Evolutionary conservation across 2,888 invertebrate genomes (phyloP).

Genomic region (Agrochola circellaris): DNA sequence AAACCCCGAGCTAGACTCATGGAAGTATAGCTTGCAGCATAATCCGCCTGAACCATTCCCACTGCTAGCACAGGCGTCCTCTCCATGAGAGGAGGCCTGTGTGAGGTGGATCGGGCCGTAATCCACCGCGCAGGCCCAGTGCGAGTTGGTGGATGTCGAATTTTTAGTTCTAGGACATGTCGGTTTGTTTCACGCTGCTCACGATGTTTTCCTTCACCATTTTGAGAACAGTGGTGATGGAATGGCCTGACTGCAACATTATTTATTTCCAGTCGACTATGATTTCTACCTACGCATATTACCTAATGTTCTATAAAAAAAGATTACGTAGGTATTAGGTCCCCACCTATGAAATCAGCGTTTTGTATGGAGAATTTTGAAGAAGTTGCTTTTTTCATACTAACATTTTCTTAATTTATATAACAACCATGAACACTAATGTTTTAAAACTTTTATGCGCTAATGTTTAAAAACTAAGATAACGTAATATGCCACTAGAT

Average conservation of each 20-base stretch:
- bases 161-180: not conserved
- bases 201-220: slow-evolving; percentile 1
- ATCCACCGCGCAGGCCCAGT: not conserved
- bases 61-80: not conserved
- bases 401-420: no score
- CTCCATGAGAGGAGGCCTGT: not conserved
- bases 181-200: not conserved
- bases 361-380: no score
- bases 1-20: not conserved
- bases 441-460: no score
- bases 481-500: no score
- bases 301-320: not conserved
- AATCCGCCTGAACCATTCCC: not conserved
- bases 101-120: not conserved
- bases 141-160: not conserved
- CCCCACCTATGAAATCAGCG: no score
- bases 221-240: not conserved
- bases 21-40: not conserved
- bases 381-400: no score
- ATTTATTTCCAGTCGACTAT: not conserved
- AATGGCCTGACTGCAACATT: not conserved
- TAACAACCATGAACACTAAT: no score
- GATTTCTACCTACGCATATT: not conserved
- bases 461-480: no score
- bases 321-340: not conserved